Base-by-base conservation (phyloP, 2,888 invertebrate species). In the Mesopsocus fuscifrons region DNA sequence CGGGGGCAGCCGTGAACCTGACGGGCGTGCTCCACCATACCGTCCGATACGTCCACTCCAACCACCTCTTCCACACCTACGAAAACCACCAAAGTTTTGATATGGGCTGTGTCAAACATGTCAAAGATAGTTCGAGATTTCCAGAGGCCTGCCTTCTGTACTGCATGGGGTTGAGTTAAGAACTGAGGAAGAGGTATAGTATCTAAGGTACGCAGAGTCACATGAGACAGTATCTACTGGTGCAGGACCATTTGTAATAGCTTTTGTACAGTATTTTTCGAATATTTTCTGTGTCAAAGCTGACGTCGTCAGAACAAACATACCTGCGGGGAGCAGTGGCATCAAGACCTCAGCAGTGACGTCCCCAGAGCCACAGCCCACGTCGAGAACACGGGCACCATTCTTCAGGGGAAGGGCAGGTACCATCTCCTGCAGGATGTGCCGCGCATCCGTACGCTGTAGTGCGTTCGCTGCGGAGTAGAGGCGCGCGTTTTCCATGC, bases 1-100 rank as follows among this genome's bases (percentile, higher is more conserved):
- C 59, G 56, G 2, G 61, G 57, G 48, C 66, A 55, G 57, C 53
- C 35, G 51, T 72, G 69, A 17, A 65, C 62, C n/a, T 64, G 56
- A 42, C 60, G 67, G 1, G 81, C 81, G 53, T 68, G 72, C 3
- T 69, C 60, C 3, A 83, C 63, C 84, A 85, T 84, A 43, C 68
- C 64, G 34, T 68, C 64, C 17, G 79, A 81, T 34, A 79, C 63
- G 54, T 85, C 85, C 5, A 71, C 68, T 2, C 78, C 84, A 40
- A 72, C 57, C 17, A 38, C 6, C 3, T 38, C n/a, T 5, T 38
- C 18, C 6, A 18, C 13, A 6, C 40, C 17, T 20, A 11, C 40
- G 9, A 34, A 13, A 9, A 30, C 9, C 20, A 38, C 3, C 15
- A 38, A 38, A 38, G 13, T 13, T 6, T 30, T 30, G n/a, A 30